A percentile compares a stretch with the other conserved stretches of the same genome.
Evolutionary conservation across 2,888 invertebrate species (phyloP).

Genomic region (Rosalia funebris): DNA sequence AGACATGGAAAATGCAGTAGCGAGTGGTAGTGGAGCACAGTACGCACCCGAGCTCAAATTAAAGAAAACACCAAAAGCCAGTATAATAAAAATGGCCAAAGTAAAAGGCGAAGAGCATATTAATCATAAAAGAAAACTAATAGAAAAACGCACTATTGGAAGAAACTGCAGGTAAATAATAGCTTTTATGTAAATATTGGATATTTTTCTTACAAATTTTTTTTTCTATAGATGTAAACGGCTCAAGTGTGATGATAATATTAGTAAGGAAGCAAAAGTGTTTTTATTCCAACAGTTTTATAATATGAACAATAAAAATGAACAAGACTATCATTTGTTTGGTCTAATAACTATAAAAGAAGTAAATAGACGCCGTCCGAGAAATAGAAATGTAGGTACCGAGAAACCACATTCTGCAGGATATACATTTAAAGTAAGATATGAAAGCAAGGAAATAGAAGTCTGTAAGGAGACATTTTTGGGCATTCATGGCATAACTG

Average conservation of each 20-base stretch:
- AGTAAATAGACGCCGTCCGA: constrained; percentile 17
- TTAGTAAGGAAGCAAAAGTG: constrained; percentile 17
- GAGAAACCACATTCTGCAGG: constrained; percentile 21
- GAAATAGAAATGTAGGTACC: constrained; percentile 12
- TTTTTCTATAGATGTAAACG: constrained; percentile 5
- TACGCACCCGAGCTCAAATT: constrained; percentile 19
- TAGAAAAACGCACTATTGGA: constrained; percentile 9
- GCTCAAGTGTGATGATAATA: constrained; percentile 16
- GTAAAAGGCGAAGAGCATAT: constrained; percentile 22
- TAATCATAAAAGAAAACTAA: constrained; percentile 20
- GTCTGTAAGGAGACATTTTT: constrained; percentile 25
- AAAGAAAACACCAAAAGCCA: constrained; percentile 16
- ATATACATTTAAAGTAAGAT: constrained; percentile 25
- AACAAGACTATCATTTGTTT: background rate
- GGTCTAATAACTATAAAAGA: constrained; percentile 14
- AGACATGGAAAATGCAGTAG: constrained; percentile 3
- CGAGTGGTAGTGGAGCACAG: constrained; percentile 6
- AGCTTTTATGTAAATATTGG: constrained; percentile 18
- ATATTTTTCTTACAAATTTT: background rate
- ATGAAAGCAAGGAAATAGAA: constrained; percentile 26
- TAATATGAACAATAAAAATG: constrained; percentile 11
- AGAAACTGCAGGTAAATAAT: constrained; percentile 23
- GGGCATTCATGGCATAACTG: constrained; percentile 27
- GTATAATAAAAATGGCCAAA: constrained; percentile 24
- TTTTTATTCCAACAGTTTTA: constrained; percentile 24